Base-by-base conservation (phyloP, 1,140 invertebrate genomes). In the Caenorhabditis inopinata region DNA sequence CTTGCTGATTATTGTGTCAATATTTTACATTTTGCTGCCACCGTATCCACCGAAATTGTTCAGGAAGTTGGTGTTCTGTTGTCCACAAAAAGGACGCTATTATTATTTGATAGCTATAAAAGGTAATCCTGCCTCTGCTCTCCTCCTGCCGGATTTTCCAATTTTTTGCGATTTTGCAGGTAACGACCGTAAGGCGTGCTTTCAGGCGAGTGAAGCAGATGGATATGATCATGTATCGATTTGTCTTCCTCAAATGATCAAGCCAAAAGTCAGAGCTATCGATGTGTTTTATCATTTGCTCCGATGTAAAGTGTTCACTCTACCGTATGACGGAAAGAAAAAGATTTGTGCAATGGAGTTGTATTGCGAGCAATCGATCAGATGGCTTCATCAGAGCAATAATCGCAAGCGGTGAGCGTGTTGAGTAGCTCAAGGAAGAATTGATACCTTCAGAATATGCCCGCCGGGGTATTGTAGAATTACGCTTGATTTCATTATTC, bases 1-100 rank as follows among this genome's bases (percentile, higher is more conserved):
- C 38, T 14, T 81, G 7, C 16, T 48, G 25, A 32, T 74, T 12
- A 76, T 73, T 11, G 46, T 74, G 21, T 74, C 38, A 2, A 76
- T 81, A 16, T 46, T 80, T 3, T 82, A 74, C 51, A 74, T 80
- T 0, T 46, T 82, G 4, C 38, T 78, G 27, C 81, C 81, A 18
- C 81, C 81, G 47, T 74, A 68, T 29, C 81, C 81, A 29, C 46
- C 58, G 14, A 47, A 51, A 25, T 32, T 82, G 9, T 27, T 81
- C 62, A 35, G 51, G 46, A 82, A 82, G 58, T 12, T 82, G 12
- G 38, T 79, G 32, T 82, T 82, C 45, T 53, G 78, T 35, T 42
- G 80, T 51, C 81, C 81, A 18, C 81, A 51, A 12, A 79, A 74
- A 53, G 81, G 81, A 11, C 21, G 35, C n/a, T 82, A 35, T 38